Evolutionary conservation across 2,113 vertebrate genomes (phyloP), one percentile per base, ranked within the genome.

Genomic region (Labeo rohita): DNA sequence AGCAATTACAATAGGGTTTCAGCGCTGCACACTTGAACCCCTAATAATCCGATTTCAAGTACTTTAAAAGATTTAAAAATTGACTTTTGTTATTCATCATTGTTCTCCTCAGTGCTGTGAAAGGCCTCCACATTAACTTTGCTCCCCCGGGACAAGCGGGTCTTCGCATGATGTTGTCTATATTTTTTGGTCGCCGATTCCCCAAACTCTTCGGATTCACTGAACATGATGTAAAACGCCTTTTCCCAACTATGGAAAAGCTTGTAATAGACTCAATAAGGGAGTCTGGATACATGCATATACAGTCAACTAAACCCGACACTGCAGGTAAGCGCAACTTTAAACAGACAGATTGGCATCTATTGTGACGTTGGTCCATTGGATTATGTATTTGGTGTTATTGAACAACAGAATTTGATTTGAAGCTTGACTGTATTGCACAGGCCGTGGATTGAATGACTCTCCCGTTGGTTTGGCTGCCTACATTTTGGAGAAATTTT

Each of bases 401-500:
- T 3, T 11, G 2, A 72, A 54, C 16, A 74, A n/a, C 3, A 56
- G 18, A 13, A 12, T 73, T 65, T 43, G 7, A 59, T 23, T 36
- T 78, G 11, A 39, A 45, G 12, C 47, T n/a, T 61, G 9, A 54
- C 13, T 59, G 50, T 84, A 2, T 28, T 16, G 16, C 59, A 23
- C 83, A 97, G 97, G 97, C 0, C 95, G 96, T 84, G 96, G 92
- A 16, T 89, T 97, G 84, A 98, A 97, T 85, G 96, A 98, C 87
- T 97, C 95, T 56, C 97, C 97, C 0, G 95, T 96, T 59, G 97
- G 96, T 50, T 93, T 98, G 86, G 97, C 96, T 89, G 95, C 96
- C 1, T 97, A 97, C 84, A 96, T 98, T 28, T 90, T 97, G 91
- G 97, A 98, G 93, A 97, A 98, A 91, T 97, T 97, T 90, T 97